These are phyloP conservation scores for Sturmia bella DNA, from an alignment of 2,888 invertebrate genomes.

Conservation along the genomic window DNA sequence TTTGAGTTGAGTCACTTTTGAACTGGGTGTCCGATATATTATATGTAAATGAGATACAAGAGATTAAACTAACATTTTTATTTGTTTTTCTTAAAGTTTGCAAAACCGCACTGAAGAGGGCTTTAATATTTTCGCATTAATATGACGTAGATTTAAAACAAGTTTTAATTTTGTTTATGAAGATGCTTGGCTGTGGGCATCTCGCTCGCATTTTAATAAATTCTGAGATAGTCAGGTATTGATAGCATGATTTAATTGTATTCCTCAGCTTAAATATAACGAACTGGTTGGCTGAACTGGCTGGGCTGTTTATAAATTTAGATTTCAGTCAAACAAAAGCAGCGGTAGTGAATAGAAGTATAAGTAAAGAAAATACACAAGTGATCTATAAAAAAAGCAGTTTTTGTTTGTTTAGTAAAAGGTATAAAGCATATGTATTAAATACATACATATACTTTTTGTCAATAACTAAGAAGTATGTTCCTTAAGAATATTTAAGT, in stretches of 20 bases:
- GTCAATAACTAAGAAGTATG: constrained; percentile 14
- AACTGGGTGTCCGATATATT: no score
- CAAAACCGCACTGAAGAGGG: background rate
- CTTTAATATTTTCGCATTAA: background rate
- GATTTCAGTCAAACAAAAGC: constrained; percentile 66
- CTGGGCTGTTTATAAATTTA: constrained; percentile 22
- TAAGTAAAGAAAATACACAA: constrained; percentile 16
- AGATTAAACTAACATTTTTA: no score
- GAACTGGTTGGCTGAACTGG: constrained; percentile 22
- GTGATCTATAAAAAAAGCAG: constrained; percentile 23
- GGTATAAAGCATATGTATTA: constrained; percentile 42
- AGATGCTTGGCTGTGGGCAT: constrained; percentile 41
- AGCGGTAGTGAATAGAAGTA: constrained; percentile 56
- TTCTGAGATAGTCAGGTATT: constrained; percentile 60
- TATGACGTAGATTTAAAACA: constrained; percentile 51
- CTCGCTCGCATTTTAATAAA: constrained; percentile 23
- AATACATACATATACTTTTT: no score
- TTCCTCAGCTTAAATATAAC: constrained; percentile 36
- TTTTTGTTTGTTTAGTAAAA: constrained; percentile 35
- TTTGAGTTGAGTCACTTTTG: no score
- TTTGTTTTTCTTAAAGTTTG: background rate
- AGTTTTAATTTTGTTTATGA: constrained; percentile 46
- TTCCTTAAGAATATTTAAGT: constrained; percentile 37
- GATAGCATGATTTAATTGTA: constrained; percentile 63
- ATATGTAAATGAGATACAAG: no score